phyloP scores from a whole-genome alignment of 2,888 invertebrate genomes.

The Diarsia brunnea region DNA sequence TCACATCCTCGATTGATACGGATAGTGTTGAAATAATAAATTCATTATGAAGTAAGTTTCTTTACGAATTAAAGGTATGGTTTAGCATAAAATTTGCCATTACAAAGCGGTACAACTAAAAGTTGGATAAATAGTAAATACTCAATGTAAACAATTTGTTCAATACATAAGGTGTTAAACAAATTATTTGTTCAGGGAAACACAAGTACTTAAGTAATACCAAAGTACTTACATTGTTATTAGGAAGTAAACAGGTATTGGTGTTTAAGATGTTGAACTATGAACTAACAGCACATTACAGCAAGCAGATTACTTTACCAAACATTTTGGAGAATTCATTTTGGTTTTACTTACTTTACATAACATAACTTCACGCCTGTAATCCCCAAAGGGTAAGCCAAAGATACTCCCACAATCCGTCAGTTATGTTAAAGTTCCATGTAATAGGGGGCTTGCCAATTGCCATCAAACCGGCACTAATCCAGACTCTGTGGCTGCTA shows the following conservation, averaged over 20 bases:
- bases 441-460: too few species aligned
- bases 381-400: too few species aligned
- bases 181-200: slow-evolving; percentile 7
- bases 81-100: not conserved
- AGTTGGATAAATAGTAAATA: slow-evolving; percentile 2
- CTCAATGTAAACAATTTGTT: not conserved
- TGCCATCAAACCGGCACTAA: too few species aligned
- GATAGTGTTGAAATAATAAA: not conserved
- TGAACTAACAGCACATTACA: not conserved
- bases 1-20: not conserved
- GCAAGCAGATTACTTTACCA: not conserved
- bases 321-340: not conserved
- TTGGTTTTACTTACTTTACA: too few species aligned
- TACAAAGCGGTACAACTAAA: not conserved
- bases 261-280: slow-evolving; percentile 1
- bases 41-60: not conserved
- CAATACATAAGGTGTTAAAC: not conserved
- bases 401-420: too few species aligned
- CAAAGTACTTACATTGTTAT: not conserved
- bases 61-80: not conserved
- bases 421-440: too few species aligned
- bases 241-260: not conserved
- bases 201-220: not conserved
- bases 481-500: too few species aligned
- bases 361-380: too few species aligned